Percentiles rank a stretch among this genome's conserved stretches.
These are phyloP conservation scores for Tragelaphus eurycerus DNA, from an alignment of 2,797 vertebrate genomes.

Conservation along the genomic window DNA sequence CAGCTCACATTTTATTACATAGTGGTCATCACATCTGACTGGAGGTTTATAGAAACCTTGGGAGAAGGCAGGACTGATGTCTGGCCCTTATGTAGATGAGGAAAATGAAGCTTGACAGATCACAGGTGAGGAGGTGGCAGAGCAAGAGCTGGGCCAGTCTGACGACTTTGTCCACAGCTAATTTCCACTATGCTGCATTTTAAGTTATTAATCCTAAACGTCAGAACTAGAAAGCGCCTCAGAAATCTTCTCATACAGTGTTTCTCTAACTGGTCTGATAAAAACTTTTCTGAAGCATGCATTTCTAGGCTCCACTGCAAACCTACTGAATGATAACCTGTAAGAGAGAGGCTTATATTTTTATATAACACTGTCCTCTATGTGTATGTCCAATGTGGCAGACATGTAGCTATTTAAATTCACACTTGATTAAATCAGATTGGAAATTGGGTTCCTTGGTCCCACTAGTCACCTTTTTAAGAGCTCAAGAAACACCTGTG, in stretches of 20 bases:
- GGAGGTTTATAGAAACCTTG: slow-evolving; percentile 6
- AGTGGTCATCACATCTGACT: background rate
- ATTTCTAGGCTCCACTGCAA: background rate
- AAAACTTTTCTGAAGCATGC: background rate
- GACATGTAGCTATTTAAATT: background rate
- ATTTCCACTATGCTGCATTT: background rate
- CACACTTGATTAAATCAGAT: background rate
- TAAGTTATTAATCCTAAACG: background rate
- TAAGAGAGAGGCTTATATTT: background rate
- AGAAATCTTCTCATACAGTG: background rate
- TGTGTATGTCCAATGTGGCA: background rate
- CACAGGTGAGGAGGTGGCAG: background rate
- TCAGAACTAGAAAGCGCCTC: background rate
- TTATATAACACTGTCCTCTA: background rate
- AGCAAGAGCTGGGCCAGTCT: background rate
- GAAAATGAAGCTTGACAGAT: background rate
- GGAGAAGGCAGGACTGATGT: background rate
- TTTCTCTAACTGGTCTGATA: background rate
- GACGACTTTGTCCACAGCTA: background rate
- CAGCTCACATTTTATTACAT: background rate
- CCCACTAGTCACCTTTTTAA: background rate
- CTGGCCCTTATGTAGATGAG: background rate
- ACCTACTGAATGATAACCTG: background rate
- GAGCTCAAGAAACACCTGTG: background rate
- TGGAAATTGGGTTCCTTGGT: background rate